Conservation (phyloP, 2,113 vertebrate genomes). For the Seriola dumerili region DNA sequence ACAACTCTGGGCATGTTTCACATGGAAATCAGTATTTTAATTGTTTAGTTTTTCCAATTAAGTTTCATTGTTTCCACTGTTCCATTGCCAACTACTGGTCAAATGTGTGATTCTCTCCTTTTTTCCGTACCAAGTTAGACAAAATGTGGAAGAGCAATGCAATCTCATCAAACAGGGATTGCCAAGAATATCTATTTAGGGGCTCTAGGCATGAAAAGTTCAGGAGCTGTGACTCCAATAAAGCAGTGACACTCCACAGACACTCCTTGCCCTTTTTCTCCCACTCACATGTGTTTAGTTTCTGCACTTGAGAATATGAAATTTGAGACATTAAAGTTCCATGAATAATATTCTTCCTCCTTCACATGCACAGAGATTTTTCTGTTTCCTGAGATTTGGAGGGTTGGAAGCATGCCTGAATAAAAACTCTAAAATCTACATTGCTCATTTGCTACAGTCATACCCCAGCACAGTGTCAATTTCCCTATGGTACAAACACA, state of each 20-base stretch:
- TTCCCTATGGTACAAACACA: slow-evolving; percentile 62
- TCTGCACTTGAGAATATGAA: neutral
- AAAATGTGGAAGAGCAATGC: neutral
- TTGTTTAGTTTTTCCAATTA: neutral
- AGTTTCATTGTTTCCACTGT: neutral
- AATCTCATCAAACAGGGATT: slow-evolving; percentile 4
- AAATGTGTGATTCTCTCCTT: neutral
- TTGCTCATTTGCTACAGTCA: slow-evolving; percentile 22
- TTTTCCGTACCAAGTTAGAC: neutral
- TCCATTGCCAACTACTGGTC: neutral
- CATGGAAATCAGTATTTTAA: neutral
- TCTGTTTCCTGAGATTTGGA: slow-evolving; percentile 12
- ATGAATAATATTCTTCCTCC: neutral
- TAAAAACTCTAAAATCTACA: neutral
- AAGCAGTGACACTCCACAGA: neutral
- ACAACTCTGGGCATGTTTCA: neutral
- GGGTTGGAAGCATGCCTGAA: neutral
- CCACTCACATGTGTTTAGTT: slow-evolving; percentile 2
- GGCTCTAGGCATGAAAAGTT: neutral
- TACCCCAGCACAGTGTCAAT: slow-evolving; percentile 26
- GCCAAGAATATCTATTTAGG: neutral
- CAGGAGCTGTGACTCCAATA: neutral
- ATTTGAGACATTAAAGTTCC: neutral
- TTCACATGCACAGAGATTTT: neutral
- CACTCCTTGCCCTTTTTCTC: neutral